These are phyloP conservation scores for Chionodraco myersi DNA, from an alignment of 2,113 vertebrate species.

Conservation along the genomic window DNA sequence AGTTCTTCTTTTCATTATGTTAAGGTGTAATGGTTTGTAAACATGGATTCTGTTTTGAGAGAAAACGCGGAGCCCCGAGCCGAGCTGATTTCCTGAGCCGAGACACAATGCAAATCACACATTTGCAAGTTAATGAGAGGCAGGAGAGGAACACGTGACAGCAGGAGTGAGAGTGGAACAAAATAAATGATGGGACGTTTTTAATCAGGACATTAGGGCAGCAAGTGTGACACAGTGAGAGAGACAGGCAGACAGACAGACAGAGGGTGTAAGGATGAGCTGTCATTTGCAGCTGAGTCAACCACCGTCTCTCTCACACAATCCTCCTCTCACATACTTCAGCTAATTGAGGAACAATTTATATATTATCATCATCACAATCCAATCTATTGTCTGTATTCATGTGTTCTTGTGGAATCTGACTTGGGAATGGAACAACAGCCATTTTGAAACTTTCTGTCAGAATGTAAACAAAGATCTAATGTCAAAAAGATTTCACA, in stretches of 20 bases:
- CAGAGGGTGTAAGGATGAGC: conserved; percentile 8
- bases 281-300: conserved; percentile 65
- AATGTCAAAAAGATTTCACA: background rate
- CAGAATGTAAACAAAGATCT: conserved; percentile 4
- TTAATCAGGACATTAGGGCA: background rate
- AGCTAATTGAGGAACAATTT: conserved; percentile 41
- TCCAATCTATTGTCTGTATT: conserved; percentile 3
- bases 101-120: conserved; percentile 55
- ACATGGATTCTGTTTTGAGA: conserved; percentile 1
- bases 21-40: conserved; percentile 14
- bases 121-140: conserved; percentile 58
- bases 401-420: background rate
- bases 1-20: conserved; percentile 33
- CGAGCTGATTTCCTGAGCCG: background rate
- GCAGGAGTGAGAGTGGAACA: background rate
- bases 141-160: conserved; percentile 14
- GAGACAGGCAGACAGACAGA: background rate
- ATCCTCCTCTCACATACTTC: conserved; percentile 40
- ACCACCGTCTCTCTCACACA: conserved; percentile 41
- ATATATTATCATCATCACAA: background rate
- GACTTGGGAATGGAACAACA: background rate
- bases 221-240: conserved; percentile 6
- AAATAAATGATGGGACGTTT: background rate
- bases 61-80: background rate
- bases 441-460: background rate